Percentiles rank a stretch among this genome's conserved stretches.
Evolutionary conservation across 2,113 vertebrate species (phyloP).

Genomic region (Thermophis baileyi): DNA sequence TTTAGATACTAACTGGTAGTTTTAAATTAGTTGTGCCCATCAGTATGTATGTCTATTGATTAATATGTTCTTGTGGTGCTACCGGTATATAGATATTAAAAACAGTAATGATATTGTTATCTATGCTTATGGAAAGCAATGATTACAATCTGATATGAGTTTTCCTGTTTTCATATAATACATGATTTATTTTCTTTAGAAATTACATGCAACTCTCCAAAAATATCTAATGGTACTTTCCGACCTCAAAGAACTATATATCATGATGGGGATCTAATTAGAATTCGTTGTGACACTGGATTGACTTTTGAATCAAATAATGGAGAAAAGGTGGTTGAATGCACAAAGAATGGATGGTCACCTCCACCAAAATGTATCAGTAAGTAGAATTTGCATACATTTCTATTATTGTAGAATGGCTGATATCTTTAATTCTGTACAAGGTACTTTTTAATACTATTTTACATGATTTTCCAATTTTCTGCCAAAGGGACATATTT

Average conservation of each 20-base stretch:
- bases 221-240: not conserved
- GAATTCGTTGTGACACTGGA: conserved; percentile 30
- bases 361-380: not conserved
- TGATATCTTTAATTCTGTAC: not conserved
- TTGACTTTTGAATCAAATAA: conserved; percentile 3
- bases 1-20: too few relatives aligned
- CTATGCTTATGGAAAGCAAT: not conserved
- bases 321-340: conserved; percentile 8
- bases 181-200: not conserved
- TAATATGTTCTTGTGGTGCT: too few relatives aligned
- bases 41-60: too few relatives aligned
- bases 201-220: not conserved
- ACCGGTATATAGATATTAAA: too few relatives aligned
- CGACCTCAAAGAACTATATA: not conserved
- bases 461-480: not conserved
- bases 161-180: not conserved
- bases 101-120: too few relatives aligned
- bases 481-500: too few relatives aligned
- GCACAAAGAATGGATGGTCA: conserved; percentile 40
- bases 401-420: not conserved
- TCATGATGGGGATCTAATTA: not conserved
- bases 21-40: too few relatives aligned
- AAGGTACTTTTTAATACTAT: not conserved
- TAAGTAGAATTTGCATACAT: not conserved
- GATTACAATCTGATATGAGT: not conserved